Percentiles rank a stretch among this genome's conserved stretches.
Conservation (phyloP, 2,113 vertebrate genomes). For the Oreochromis spilurus region DNA sequence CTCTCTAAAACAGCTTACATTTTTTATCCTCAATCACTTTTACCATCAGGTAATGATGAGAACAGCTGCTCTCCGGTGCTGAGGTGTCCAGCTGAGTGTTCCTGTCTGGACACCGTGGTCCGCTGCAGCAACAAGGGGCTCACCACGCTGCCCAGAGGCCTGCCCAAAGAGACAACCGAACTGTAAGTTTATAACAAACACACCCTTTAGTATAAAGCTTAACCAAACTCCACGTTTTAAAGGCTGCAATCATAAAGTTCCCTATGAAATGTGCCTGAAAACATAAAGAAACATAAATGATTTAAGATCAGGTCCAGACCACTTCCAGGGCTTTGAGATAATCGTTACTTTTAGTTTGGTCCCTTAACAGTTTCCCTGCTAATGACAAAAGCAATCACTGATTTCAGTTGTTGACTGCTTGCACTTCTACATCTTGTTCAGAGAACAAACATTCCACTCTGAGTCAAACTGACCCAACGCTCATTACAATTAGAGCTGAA, state of each 20-base stretch:
- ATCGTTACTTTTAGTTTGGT: background rate
- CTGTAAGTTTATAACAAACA: slow-evolving; percentile 78
- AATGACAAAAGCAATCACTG: background rate
- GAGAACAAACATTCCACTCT: background rate
- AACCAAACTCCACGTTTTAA: background rate
- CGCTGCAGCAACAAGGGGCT: slow-evolving; percentile 98
- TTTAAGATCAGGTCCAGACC: background rate
- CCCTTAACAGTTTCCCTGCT: background rate
- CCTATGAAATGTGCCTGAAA: background rate
- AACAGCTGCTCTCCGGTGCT: slow-evolving; percentile 91
- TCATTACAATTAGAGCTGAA: background rate
- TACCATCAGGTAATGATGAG: slow-evolving; percentile 84
- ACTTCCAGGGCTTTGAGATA: background rate
- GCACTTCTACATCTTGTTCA: background rate
- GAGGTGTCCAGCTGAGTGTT: slow-evolving; percentile 90
- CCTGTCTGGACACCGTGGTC: slow-evolving; percentile 96
- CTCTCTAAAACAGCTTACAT: background rate
- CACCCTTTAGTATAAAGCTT: background rate
- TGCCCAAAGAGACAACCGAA: slow-evolving; percentile 94
- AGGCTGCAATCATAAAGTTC: background rate
- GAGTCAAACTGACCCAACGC: background rate
- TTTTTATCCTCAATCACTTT: background rate
- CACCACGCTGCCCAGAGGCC: slow-evolving; percentile 86
- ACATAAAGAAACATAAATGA: background rate
- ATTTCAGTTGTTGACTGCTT: background rate